These are phyloP conservation scores for Caenorhabditis brenneri DNA, from an alignment of 1,140 invertebrate genomes.

Conservation along the genomic window DNA sequence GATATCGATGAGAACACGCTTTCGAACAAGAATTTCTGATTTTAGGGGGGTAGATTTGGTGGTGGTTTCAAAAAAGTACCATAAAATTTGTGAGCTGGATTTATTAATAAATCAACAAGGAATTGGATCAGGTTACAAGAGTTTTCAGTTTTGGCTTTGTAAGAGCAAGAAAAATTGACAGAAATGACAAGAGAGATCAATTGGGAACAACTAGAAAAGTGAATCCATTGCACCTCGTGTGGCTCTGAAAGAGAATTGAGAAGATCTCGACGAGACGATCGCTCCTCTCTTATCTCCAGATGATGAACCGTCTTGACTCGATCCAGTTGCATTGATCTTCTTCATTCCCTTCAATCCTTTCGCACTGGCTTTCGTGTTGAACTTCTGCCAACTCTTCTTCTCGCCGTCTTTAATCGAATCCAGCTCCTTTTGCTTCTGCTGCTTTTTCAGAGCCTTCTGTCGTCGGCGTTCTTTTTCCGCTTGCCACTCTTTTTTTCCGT, in stretches of 20 bases:
- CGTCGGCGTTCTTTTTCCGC: conserved; percentile 46
- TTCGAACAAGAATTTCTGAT: conserved; percentile 29
- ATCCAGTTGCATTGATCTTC: conserved; percentile 22
- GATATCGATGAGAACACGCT: conserved; percentile 50
- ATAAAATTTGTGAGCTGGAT: no score
- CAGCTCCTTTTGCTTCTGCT: conserved; percentile 26
- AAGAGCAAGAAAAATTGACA: no score
- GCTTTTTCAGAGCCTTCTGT: conserved; percentile 26
- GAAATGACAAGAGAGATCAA: no score
- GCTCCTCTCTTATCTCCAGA: background rate
- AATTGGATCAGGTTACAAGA: no score
- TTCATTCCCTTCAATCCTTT: conserved; percentile 44
- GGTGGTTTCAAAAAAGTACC: no score
- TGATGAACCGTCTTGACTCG: conserved; percentile 9
- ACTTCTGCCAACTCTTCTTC: conserved; percentile 49
- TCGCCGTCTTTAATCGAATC: conserved; percentile 45
- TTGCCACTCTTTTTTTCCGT: conserved; percentile 50
- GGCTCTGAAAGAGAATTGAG: conserved; percentile 18
- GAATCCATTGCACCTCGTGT: conserved; percentile 46
- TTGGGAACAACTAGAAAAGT: conserved; percentile 38
- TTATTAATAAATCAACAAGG: no score
- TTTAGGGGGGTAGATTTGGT: no score
- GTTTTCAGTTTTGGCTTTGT: no score
- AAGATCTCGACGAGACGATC: conserved; percentile 34
- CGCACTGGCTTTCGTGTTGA: conserved; percentile 45